Base-by-base conservation (phyloP, 1,140 invertebrate species). In the Sarcophaga peregrina region DNA sequence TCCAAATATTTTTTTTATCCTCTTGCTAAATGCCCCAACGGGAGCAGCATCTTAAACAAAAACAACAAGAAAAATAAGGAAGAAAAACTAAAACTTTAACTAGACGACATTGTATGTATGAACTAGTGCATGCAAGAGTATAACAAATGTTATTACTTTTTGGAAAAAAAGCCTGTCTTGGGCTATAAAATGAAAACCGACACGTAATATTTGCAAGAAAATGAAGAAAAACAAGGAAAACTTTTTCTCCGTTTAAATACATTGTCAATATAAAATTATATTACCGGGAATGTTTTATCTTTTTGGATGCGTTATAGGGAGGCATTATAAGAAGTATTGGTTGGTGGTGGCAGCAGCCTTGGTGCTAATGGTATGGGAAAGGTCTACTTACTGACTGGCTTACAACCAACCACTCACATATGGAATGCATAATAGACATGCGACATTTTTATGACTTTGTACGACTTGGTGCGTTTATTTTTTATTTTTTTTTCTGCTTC, bases 361-460 rank as follows among this genome's bases (percentile, higher is more conserved):
- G 25, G 25, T 37, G 25, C 25, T 37, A 20, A 10, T 68, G 17
- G 62, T 8, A 68, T 8, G 17, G 62, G 17, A 68, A 68, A 68
- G n/a, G 62, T 68, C 62, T 68, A n/a, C 15, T 37, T 62, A 62
- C 13, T n/a, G 25, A 20, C 62, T 20, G 62, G 62, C 62, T 68
- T 68, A 68, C 17, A 17, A 68, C 62, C 17, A 17, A 68, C 62
- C 20, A 68, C 62, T 68, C 20, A 68, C 17, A 68, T 68, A 68
- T 68, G n/a, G 62, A 68, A 68, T 68, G 62, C 62, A 68, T 68
- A 76, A 76, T 10, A 78, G 75, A 78, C 75, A 78, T 78, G 75
- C 75, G 75, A 78, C 75, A 78, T 50, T 78, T 78, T 76, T 78
- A 78, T 25, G 75, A 52, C 25, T 50, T 68, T 68, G 25, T 37